Conservation (phyloP, 2,888 invertebrate species). For the Pterostichus madidus region DNA sequence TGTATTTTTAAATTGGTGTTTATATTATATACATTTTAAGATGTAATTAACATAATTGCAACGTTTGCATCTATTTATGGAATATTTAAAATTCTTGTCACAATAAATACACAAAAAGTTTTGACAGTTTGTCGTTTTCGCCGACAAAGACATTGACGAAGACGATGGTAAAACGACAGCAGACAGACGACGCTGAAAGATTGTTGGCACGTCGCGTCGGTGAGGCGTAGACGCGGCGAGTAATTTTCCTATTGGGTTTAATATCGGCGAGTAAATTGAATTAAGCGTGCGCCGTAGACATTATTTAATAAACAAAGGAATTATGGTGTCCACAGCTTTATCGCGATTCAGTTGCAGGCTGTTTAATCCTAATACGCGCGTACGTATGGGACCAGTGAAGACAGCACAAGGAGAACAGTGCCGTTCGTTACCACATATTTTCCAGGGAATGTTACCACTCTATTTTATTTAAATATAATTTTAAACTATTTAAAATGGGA, state of each 20-base stretch:
- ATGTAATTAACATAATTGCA: no score
- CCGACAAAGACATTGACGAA: conserved; percentile 10
- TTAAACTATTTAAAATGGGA: no score
- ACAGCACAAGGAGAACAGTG: conserved; percentile 3
- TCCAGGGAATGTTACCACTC: no score
- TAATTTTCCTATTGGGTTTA: conserved; percentile 54
- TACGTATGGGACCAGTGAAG: conserved; percentile 16
- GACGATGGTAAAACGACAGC: background rate
- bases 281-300: conserved; percentile 32
- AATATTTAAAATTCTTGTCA: conserved; percentile 26
- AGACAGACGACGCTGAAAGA: conserved; percentile 33
- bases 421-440: background rate
- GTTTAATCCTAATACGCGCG: conserved; percentile 53
- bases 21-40: no score
- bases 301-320: conserved; percentile 59
- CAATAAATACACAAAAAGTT: conserved; percentile 25
- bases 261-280: conserved; percentile 56
- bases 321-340: conserved; percentile 55
- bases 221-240: background rate
- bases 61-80: no score
- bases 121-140: background rate
- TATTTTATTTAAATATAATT: no score
- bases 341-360: conserved; percentile 4
- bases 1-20: no score
- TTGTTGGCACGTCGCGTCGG: background rate